These are phyloP conservation scores for Epicampocera succincta DNA, from an alignment of 2,888 invertebrate genomes.

Conservation along the genomic window DNA sequence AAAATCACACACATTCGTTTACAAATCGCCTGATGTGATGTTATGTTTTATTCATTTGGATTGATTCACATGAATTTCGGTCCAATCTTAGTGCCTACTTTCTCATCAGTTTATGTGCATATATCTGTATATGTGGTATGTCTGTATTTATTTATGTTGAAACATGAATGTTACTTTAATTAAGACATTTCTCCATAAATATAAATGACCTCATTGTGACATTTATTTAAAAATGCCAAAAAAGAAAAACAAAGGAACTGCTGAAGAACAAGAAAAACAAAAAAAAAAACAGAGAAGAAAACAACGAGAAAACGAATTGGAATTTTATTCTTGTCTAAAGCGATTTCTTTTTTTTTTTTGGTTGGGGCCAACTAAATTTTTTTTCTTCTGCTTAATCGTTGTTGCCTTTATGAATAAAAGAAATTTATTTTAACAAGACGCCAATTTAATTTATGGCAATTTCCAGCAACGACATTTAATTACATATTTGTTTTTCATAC, in stretches of 20 bases:
- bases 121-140: background rate
- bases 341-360: background rate
- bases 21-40: no score
- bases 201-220: slow-evolving; percentile 69
- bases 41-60: no score
- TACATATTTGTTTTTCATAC: slow-evolving; percentile 49
- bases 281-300: background rate
- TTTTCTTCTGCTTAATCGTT: background rate
- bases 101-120: background rate
- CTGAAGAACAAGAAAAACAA: slow-evolving; percentile 21
- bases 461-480: slow-evolving; percentile 57
- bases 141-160: slow-evolving; percentile 18
- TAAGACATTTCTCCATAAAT: slow-evolving; percentile 52
- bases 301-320: slow-evolving; percentile 9
- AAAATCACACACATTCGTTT: no score
- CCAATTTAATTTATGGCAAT: slow-evolving; percentile 68
- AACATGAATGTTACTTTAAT: slow-evolving; percentile 43
- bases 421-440: slow-evolving; percentile 43
- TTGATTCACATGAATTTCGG: background rate
- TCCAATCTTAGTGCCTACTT: background rate
- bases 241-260: slow-evolving; percentile 14
- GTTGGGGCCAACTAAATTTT: slow-evolving; percentile 20
- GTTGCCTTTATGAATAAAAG: slow-evolving; percentile 44
- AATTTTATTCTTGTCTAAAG: slow-evolving; percentile 27
- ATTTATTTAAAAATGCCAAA: slow-evolving; percentile 54